Evolutionary conservation across 2,113 vertebrate genomes (phyloP), one percentile per base, ranked within the genome.

Genomic region (Actenoides lindsayi): DNA sequence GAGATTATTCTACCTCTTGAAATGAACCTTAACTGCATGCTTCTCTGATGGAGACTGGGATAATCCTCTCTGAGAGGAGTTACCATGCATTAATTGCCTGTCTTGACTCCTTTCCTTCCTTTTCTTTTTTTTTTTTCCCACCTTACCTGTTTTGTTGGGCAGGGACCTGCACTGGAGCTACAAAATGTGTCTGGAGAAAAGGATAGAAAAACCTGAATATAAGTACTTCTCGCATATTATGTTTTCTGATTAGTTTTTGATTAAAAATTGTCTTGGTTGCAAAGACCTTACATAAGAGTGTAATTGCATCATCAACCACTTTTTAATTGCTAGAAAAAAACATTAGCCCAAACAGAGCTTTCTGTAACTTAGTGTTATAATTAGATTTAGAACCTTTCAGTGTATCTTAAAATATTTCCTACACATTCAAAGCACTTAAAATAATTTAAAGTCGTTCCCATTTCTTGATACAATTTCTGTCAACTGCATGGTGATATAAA

Each of bases 341-440:
- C 35, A 77, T 85, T 73, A 87, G 31, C 70, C 67, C 37, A 80
- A 93, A 44, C n/a, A 62, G 83, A 91, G 59, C 50, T 85, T 82
- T 83, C 84, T 57, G 53, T 84, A 82, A 65, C 74, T 79, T 79
- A 56, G 39, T 60, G 65, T 39, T 84, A 75, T 59, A 93, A 87
- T 94, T 94, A 91, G 68, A 84, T 91, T 92, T 89, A 80, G 73
- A 93, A 78, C 68, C 60, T 92, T 90, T 75, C 77, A 78, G 23
- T 83, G 25, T 67, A 92, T 92, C 60, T 95, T 77, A 51, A 30
- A 93, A 68, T 63, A 63, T 39, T 81, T 91, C 65, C 93, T 62
- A 53, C 23, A 60, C 28, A 46, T 76, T 87, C 70, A 28, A 51
- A 82, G 53, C 39, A 62, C 70, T 96, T 77, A 71, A 81, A 89